Evolutionary conservation across 2,888 invertebrate species (phyloP).

Genomic region (Tetramorium bicarinatum): DNA sequence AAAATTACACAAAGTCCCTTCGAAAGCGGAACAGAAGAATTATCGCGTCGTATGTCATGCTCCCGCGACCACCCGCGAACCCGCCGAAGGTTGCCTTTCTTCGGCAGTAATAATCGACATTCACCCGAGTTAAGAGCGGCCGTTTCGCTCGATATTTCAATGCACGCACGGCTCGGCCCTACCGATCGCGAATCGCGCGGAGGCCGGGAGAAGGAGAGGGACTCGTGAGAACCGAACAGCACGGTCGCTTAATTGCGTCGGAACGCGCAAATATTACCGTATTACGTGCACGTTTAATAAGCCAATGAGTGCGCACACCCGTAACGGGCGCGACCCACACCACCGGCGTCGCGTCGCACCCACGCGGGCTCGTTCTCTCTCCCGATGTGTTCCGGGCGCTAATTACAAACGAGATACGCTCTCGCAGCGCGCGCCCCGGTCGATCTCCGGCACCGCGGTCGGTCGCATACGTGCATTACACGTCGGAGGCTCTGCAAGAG

Average conservation of each 20-base stretch:
- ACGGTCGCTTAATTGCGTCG: slow-evolving; percentile 62
- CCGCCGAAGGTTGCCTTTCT: slow-evolving; percentile 30
- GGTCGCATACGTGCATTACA: slow-evolving; percentile 38
- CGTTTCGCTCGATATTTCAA: slow-evolving; percentile 31
- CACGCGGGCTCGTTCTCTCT: slow-evolving; percentile 7
- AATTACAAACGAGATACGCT: slow-evolving; percentile 65
- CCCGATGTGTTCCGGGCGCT: slow-evolving; percentile 42
- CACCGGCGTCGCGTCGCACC: background rate
- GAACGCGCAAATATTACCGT: slow-evolving; percentile 62
- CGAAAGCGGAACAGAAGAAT: slow-evolving; percentile 21
- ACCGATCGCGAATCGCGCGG: slow-evolving; percentile 18
- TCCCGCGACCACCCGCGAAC: slow-evolving; percentile 41
- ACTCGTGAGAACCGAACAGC: slow-evolving; percentile 63
- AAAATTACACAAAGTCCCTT: slow-evolving; percentile 33
- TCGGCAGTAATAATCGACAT: slow-evolving; percentile 35
- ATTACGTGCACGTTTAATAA: slow-evolving; percentile 52
- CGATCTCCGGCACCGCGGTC: slow-evolving; percentile 7
- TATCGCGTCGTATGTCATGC: slow-evolving; percentile 39
- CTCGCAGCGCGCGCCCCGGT: background rate
- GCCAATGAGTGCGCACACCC: background rate
- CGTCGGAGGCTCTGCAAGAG: slow-evolving; percentile 20
- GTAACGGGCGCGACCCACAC: slow-evolving; percentile 34
- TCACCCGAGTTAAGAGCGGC: slow-evolving; percentile 22
- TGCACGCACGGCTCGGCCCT: background rate
- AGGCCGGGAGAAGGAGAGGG: background rate